Evolutionary conservation across 1,140 invertebrate species (phyloP).

Genomic region (Polypedilum vanderplanki): DNA sequence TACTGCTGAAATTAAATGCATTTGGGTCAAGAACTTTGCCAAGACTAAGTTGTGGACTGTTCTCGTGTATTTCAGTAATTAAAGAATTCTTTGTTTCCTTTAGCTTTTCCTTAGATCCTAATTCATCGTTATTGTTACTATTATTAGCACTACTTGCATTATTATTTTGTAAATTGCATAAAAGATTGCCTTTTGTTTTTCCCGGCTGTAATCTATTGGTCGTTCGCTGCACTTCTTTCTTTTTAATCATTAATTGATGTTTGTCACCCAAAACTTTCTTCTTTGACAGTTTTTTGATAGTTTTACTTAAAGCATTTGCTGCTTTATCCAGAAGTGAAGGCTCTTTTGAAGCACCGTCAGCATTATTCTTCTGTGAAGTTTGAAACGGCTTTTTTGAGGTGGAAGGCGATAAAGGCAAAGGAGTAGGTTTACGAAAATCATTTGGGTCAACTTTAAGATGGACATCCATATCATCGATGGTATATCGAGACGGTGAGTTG

Average conservation of each 20-base stretch:
- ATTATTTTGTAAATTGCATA: constrained; percentile 50
- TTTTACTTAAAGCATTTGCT: constrained; percentile 33
- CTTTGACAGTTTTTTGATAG: constrained; percentile 42
- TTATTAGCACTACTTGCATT: constrained; percentile 43
- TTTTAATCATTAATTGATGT: constrained; percentile 43
- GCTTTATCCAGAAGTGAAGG: constrained; percentile 34
- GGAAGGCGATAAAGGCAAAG: constrained; percentile 31
- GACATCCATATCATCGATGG: constrained; percentile 48
- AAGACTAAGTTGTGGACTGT: constrained; percentile 69
- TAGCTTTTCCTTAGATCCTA: constrained; percentile 44
- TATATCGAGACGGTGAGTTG: constrained; percentile 58
- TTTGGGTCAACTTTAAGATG: constrained; percentile 37
- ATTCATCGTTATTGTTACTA: constrained; percentile 31
- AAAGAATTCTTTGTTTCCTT: constrained; percentile 50
- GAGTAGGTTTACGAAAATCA: constrained; percentile 39
- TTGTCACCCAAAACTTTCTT: constrained; percentile 41
- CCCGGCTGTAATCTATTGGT: constrained; percentile 75
- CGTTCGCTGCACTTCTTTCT: constrained; percentile 68
- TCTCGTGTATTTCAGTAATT: constrained; percentile 50
- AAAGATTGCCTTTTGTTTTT: constrained; percentile 76
- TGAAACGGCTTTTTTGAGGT: constrained; percentile 36
- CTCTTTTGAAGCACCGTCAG: constrained; percentile 40
- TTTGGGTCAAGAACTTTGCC: constrained; percentile 67
- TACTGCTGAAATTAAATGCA: constrained; percentile 53
- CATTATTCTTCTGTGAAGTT: constrained; percentile 38